phyloP scores from a whole-genome alignment of 1,140 invertebrate species.

The Bombus haemorrhoidalis region DNA sequence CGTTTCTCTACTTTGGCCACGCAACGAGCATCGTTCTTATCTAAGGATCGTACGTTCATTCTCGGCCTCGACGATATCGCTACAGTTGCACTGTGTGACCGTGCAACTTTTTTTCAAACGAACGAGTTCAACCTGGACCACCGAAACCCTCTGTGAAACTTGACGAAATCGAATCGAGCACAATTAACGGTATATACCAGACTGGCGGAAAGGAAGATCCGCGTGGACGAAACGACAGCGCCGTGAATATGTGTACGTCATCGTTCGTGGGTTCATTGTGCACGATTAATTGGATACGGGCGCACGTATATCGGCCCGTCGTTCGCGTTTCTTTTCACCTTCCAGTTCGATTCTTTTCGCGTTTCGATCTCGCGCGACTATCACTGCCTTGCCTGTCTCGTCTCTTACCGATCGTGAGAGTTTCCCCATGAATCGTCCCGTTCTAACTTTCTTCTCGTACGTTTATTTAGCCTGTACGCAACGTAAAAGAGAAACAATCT shows the following conservation, averaged over 20 bases:
- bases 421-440: not conserved
- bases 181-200: conserved; percentile 49
- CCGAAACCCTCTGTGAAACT: too few relatives aligned
- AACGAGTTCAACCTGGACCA: too few relatives aligned
- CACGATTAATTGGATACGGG: conserved; percentile 18
- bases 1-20: not conserved
- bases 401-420: conserved; percentile 1
- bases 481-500: not conserved
- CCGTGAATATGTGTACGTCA: conserved; percentile 12
- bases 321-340: not conserved
- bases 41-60: not conserved
- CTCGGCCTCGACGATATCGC: not conserved
- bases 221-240: conserved; percentile 36
- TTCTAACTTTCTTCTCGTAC: not conserved
- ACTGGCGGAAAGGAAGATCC: conserved; percentile 23
- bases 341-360: not conserved
- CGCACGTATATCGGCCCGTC: not conserved
- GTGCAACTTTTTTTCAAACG: not conserved
- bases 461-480: not conserved
- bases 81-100: not conserved
- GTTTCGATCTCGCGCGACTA: not conserved
- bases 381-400: not conserved
- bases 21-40: not conserved
- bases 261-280: conserved; percentile 33
- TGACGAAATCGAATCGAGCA: conserved; percentile 47